Conservation (phyloP, 2,113 vertebrate species). For the Scomber japonicus region DNA sequence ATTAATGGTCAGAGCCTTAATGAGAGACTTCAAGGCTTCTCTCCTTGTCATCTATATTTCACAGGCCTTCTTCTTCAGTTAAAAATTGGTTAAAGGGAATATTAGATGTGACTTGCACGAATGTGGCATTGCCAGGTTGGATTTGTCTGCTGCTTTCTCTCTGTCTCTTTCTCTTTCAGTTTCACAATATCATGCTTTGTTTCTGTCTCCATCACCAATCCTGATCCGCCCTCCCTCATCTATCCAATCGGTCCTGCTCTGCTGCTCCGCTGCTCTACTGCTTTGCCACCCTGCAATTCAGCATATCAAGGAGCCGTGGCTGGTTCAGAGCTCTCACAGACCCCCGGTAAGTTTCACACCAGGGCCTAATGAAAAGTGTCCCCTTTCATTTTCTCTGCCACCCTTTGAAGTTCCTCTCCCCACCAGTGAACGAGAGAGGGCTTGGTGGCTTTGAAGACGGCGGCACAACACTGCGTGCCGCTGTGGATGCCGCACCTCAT, state of each 20-base stretch:
- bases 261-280: neutral
- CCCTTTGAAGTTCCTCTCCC: slow-evolving; percentile 74
- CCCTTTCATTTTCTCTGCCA: slow-evolving; percentile 68
- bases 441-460: slow-evolving; percentile 67
- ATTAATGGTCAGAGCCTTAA: slow-evolving; percentile 43
- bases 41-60: slow-evolving; percentile 57
- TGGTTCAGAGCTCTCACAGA: slow-evolving; percentile 71
- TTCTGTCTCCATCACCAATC: slow-evolving; percentile 48
- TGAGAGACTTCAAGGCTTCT: slow-evolving; percentile 51
- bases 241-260: slow-evolving; percentile 33
- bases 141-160: slow-evolving; percentile 49
- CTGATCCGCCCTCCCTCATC: slow-evolving; percentile 23
- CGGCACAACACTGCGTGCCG: slow-evolving; percentile 25
- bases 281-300: slow-evolving; percentile 57
- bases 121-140: slow-evolving; percentile 50
- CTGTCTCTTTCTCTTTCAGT: slow-evolving; percentile 1
- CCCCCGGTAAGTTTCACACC: slow-evolving; percentile 78
- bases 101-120: slow-evolving; percentile 64
- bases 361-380: slow-evolving; percentile 70
- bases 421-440: slow-evolving; percentile 44
- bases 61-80: slow-evolving; percentile 45
- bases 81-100: slow-evolving; percentile 70
- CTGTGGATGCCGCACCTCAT: slow-evolving; percentile 36
- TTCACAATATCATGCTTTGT: slow-evolving; percentile 42
- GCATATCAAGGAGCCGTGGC: slow-evolving; percentile 77